These are phyloP conservation scores for Regulus satrapa DNA, from an alignment of 2,113 vertebrate genomes.

Conservation along the genomic window DNA sequence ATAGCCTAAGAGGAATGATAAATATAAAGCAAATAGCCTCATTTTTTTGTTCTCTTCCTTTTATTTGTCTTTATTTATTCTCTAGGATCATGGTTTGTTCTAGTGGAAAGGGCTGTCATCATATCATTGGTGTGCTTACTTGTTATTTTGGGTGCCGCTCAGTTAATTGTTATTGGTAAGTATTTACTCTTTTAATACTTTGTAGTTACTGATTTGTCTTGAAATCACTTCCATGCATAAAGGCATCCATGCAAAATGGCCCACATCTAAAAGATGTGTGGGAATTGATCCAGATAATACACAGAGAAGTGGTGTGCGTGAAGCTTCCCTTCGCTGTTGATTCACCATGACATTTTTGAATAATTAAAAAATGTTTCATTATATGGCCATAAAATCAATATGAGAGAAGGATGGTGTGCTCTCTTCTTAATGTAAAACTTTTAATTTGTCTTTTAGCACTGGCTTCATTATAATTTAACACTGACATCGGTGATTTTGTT, in stretches of 20 bases:
- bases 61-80: constrained; percentile 3
- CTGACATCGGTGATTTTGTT: neutral
- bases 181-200: constrained; percentile 28
- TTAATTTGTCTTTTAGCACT: neutral
- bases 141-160: constrained; percentile 58
- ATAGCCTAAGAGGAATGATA: neutral
- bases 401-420: neutral
- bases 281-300: neutral
- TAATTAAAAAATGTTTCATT: neutral
- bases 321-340: neutral
- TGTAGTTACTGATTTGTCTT: neutral
- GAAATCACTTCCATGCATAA: neutral
- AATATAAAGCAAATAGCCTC: neutral
- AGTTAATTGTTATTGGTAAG: constrained; percentile 72
- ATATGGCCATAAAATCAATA: neutral
- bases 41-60: neutral
- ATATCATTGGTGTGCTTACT: constrained; percentile 53
- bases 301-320: neutral
- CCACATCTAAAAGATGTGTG: neutral
- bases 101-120: constrained; percentile 62
- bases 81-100: constrained; percentile 68
- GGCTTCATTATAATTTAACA: neutral
- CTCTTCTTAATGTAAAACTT: neutral
- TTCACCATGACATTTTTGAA: neutral
- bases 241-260: neutral